Evolutionary conservation across 2,888 invertebrate genomes (phyloP).

Genomic region (Drosophila incognita): DNA sequence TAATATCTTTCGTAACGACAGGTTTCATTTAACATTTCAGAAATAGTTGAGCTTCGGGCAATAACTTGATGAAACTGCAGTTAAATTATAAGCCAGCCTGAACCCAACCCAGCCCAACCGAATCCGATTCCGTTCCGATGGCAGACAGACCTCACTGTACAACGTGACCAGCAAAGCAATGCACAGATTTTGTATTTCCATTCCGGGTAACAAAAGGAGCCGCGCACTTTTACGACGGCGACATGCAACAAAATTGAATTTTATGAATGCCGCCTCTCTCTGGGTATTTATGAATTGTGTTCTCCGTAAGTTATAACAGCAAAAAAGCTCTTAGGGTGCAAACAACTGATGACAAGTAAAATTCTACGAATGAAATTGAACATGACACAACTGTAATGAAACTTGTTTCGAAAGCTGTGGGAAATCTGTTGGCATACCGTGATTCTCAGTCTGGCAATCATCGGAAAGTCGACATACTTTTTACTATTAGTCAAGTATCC

Average conservation of each 20-base stretch:
- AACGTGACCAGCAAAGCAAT: constrained; percentile 80
- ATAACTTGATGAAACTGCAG: constrained; percentile 57
- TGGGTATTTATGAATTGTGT: constrained; percentile 76
- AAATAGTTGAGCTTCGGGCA: constrained; percentile 20
- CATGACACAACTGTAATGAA: constrained; percentile 78
- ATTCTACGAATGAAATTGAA: constrained; percentile 71
- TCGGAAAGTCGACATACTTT: too few relatives aligned
- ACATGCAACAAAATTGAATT: constrained; percentile 81
- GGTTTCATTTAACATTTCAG: constrained; percentile 18
- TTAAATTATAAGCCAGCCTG: constrained; percentile 66
- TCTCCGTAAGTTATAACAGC: constrained; percentile 50
- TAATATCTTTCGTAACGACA: constrained; percentile 9
- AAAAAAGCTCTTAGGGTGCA: constrained; percentile 66
- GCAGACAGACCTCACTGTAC: constrained; percentile 26
- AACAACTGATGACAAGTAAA: constrained; percentile 66
- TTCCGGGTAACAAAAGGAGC: constrained; percentile 73
- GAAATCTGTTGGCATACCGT: constrained; percentile 47
- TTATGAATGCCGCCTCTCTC: constrained; percentile 63
- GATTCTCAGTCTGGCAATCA: constrained; percentile 4
- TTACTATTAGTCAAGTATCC: too few relatives aligned
- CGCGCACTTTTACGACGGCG: constrained; percentile 77
- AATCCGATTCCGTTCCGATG: constrained; percentile 12
- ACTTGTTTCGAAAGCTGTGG: constrained; percentile 59
- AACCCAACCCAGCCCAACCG: constrained; percentile 22
- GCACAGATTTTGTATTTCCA: constrained; percentile 79